Evolutionary conservation across 2,888 invertebrate genomes (phyloP).

Genomic region (Drosophila neonasuta): DNA sequence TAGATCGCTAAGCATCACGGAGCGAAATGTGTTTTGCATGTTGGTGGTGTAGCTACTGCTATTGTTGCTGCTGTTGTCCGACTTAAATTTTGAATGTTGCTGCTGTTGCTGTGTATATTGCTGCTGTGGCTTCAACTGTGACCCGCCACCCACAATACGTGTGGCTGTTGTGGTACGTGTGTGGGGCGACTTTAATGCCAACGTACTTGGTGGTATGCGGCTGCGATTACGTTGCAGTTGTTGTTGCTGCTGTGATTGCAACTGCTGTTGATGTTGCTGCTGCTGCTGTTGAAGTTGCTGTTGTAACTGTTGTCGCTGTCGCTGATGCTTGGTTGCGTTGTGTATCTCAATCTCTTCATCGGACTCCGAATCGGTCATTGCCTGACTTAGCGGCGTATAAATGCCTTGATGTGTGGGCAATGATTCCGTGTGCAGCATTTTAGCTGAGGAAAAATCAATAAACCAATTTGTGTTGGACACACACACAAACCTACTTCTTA

Average conservation of each 20-base stretch:
- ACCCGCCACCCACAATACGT: conserved; percentile 38
- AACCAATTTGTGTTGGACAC: conserved; percentile 10
- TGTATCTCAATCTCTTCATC: conserved; percentile 85
- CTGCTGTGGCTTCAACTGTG: conserved; percentile 51
- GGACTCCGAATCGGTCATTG: conserved; percentile 89
- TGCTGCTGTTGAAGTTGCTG: conserved; percentile 46
- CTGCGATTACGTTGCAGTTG: conserved; percentile 64
- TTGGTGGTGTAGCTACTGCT: conserved; percentile 70
- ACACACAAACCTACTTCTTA: background rate
- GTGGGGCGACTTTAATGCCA: conserved; percentile 62
- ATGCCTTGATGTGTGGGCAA: conserved; percentile 83
- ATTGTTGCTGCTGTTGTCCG: conserved; percentile 28
- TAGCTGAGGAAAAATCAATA: conserved; percentile 80
- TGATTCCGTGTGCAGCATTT: conserved; percentile 81
- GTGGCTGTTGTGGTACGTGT: conserved; percentile 52
- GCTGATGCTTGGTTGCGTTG: conserved; percentile 62
- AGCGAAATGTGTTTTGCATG: conserved; percentile 80
- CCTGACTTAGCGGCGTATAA: conserved; percentile 90
- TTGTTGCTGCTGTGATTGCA: conserved; percentile 41
- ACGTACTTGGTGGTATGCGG: conserved; percentile 69
- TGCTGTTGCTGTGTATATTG: conserved; percentile 46
- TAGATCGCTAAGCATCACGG: conserved; percentile 80
- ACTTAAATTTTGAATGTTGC: conserved; percentile 21
- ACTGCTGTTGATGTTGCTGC: conserved; percentile 40
- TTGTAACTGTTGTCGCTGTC: conserved; percentile 34